phyloP scores from a whole-genome alignment of 2,888 invertebrate species.

The Lottia gigantea region DNA sequence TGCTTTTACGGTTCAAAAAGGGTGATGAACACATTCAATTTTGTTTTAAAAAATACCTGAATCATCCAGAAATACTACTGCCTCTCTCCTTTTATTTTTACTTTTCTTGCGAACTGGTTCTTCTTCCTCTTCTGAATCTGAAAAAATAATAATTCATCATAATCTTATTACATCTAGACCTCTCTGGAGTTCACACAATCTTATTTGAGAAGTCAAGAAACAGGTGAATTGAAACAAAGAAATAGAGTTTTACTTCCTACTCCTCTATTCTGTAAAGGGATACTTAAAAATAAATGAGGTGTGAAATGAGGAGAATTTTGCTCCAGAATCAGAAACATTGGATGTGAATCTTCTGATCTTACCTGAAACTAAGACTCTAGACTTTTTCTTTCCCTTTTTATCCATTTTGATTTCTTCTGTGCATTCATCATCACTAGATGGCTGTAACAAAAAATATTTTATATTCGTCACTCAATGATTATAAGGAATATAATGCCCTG shows the following conservation, averaged over 20 bases:
- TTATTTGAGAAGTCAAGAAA: too few relatives aligned
- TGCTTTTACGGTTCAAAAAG: too few relatives aligned
- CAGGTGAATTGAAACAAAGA: too few relatives aligned
- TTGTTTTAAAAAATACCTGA: slow-evolving; percentile 50
- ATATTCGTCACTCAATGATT: background rate
- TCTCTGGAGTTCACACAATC: too few relatives aligned
- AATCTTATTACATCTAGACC: too few relatives aligned
- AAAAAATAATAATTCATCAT: too few relatives aligned
- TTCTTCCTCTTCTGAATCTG: slow-evolving; percentile 49
- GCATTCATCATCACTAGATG: slow-evolving; percentile 22
- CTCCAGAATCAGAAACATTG: background rate
- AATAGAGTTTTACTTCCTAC: too few relatives aligned
- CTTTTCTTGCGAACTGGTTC: slow-evolving; percentile 38
- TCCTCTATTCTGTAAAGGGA: too few relatives aligned
- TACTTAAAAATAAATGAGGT: too few relatives aligned
- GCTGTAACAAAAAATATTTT: slow-evolving; percentile 16
- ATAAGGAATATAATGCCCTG: background rate
- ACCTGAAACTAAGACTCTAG: slow-evolving; percentile 35
- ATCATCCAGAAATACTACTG: slow-evolving; percentile 40
- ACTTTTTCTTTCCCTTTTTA: slow-evolving; percentile 18
- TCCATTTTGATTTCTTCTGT: slow-evolving; percentile 12
- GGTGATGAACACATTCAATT: too few relatives aligned
- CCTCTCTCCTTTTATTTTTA: slow-evolving; percentile 39
- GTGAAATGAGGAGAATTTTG: too few relatives aligned
- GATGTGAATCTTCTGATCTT: background rate